Percentiles rank a stretch among this genome's conserved stretches.
These are phyloP conservation scores for Phalanger gymnotis DNA, from an alignment of 2,797 vertebrate genomes.

Conservation along the genomic window DNA sequence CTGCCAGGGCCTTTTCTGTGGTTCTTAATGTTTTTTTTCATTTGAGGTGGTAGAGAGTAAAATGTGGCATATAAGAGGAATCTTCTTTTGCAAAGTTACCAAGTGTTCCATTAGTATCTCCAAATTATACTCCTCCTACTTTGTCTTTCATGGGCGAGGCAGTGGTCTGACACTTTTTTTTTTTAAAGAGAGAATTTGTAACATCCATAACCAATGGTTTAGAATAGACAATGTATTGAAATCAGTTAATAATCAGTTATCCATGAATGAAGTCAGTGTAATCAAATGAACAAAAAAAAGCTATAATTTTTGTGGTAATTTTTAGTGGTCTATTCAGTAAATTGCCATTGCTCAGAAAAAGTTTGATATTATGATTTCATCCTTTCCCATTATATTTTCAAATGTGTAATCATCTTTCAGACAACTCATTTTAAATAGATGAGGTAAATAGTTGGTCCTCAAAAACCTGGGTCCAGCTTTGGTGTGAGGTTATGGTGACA, in stretches of 20 bases:
- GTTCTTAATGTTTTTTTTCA: neutral
- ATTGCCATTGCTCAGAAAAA: neutral
- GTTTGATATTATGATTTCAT: neutral
- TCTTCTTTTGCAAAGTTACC: neutral
- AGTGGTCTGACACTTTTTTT: neutral
- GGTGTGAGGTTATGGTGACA: conserved; percentile 53
- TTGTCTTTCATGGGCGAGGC: neutral
- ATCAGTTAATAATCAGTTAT: neutral
- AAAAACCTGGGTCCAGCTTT: neutral
- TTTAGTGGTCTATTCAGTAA: neutral
- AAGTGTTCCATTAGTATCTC: neutral
- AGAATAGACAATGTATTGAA: neutral
- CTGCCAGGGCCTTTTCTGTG: neutral
- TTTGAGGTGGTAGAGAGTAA: neutral
- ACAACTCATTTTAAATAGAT: neutral
- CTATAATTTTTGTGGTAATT: neutral
- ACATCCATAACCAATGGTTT: neutral
- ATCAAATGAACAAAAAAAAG: neutral
- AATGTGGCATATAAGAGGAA: neutral
- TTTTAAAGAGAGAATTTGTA: neutral
- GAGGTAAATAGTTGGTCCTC: neutral
- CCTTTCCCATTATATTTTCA: neutral
- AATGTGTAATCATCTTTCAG: neutral
- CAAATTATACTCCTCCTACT: neutral
- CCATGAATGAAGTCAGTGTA: neutral